Conservation (phyloP, 2,113 vertebrate species). For the Sapajus apella region DNA sequence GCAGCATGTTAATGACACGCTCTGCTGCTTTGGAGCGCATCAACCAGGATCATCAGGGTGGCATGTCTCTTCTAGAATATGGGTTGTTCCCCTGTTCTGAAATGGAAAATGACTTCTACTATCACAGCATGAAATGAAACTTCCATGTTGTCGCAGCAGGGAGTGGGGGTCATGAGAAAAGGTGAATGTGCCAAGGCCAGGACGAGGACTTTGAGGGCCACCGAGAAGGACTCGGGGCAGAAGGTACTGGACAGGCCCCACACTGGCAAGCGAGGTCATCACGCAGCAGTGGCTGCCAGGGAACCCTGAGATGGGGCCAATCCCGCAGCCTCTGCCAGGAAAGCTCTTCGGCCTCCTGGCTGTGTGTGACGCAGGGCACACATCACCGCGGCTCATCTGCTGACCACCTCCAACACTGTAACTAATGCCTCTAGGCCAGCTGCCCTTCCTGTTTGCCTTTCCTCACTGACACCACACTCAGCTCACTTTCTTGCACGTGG, state of each 20-base stretch:
- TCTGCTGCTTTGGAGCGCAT: not conserved
- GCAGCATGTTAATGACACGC: not conserved
- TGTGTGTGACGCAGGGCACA: accelerated
- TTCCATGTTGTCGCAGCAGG: accelerated
- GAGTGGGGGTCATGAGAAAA: not conserved
- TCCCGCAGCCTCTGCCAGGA: not conserved
- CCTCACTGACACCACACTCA: not conserved
- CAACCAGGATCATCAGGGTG: not conserved
- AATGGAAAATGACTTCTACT: not conserved
- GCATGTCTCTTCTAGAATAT: not conserved
- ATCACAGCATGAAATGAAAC: not conserved
- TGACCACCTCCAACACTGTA: not conserved
- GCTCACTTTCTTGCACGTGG: not conserved
- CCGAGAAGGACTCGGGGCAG: not conserved
- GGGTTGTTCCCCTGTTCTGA: not conserved
- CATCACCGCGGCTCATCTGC: not conserved
- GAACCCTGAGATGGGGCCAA: not conserved
- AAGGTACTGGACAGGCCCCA: not conserved
- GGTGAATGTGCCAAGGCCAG: not conserved
- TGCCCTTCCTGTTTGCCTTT: no score
- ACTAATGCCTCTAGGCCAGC: not conserved
- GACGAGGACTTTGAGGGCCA: not conserved
- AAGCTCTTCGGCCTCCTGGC: not conserved
- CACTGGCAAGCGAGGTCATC: not conserved
- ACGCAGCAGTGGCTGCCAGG: accelerated